These are phyloP conservation scores for Crocuta crocuta DNA, from an alignment of 2,113 vertebrate species.

Conservation along the genomic window DNA sequence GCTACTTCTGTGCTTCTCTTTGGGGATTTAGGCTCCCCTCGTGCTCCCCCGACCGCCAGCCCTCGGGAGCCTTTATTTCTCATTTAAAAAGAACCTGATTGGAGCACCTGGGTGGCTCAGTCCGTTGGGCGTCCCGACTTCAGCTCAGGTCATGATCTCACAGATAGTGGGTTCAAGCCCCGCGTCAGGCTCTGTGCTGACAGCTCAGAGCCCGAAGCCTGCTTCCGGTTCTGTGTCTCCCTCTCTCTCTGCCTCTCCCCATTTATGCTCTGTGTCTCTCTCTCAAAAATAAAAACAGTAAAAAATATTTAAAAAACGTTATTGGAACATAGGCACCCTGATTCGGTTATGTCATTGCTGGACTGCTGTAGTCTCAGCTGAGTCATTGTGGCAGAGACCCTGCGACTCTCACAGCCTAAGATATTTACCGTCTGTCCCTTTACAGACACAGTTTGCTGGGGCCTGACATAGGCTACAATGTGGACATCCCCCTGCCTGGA, in stretches of 20 bases:
- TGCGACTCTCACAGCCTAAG: neutral
- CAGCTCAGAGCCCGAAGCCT: too few relatives aligned
- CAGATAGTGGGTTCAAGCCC: too few relatives aligned
- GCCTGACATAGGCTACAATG: neutral
- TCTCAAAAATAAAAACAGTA: too few relatives aligned
- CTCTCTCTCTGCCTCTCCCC: too few relatives aligned
- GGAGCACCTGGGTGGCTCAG: too few relatives aligned
- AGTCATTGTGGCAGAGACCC: neutral
- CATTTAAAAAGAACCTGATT: neutral
- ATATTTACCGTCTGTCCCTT: neutral
- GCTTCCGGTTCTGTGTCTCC: too few relatives aligned
- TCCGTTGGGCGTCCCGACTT: too few relatives aligned
- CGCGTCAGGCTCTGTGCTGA: too few relatives aligned
- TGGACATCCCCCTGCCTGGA: neutral
- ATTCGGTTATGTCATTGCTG: neutral
- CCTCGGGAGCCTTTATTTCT: neutral
- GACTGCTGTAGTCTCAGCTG: neutral
- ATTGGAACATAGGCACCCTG: fast-evolving
- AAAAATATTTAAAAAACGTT: too few relatives aligned
- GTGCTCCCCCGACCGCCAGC: neutral
- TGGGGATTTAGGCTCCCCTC: neutral
- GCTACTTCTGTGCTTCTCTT: neutral
- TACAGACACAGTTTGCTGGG: neutral
- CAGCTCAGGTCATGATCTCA: too few relatives aligned
- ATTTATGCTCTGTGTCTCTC: too few relatives aligned